A percentile compares a stretch with the other conserved stretches of the same genome.
phyloP scores from a whole-genome alignment of 2,888 invertebrate genomes.

The Drosophila affinis region DNA sequence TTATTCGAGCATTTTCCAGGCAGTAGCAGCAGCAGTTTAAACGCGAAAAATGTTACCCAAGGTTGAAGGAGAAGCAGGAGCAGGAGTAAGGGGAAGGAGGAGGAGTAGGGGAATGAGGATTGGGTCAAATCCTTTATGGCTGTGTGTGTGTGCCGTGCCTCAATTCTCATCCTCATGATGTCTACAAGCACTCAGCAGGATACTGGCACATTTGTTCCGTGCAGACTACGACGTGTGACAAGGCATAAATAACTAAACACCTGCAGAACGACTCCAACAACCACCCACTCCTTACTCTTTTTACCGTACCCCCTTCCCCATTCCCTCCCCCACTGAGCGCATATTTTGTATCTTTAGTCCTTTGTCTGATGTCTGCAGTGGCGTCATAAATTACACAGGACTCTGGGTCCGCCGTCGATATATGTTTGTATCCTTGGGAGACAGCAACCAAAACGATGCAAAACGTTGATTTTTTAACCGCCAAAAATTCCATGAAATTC shows the following conservation, averaged over 20 bases:
- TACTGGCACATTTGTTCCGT: conserved; percentile 57
- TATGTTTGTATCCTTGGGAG: conserved; percentile 26
- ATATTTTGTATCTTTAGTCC: conserved; percentile 17
- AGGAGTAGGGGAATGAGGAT: conserved; percentile 29
- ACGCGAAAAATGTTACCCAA: conserved; percentile 47
- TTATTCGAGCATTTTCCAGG: conserved; percentile 33
- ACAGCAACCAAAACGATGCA: conserved; percentile 23
- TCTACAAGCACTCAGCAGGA: conserved; percentile 39
- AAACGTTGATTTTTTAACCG: conserved; percentile 23
- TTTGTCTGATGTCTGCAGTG: conserved; percentile 61
- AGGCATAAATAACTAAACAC: conserved; percentile 78
- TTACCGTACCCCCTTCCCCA: not conserved
- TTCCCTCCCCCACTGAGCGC: not conserved
- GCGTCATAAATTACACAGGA: conserved; percentile 70
- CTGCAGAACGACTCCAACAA: conserved; percentile 54
- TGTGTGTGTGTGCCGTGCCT: conserved; percentile 4
- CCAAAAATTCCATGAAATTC: conserved; percentile 13
- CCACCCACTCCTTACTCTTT: not conserved
- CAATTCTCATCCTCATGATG: conserved; percentile 27
- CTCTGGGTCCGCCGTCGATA: conserved; percentile 65
- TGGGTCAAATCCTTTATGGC: conserved; percentile 65
- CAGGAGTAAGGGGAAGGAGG: conserved; percentile 45
- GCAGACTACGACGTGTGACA: conserved; percentile 69
- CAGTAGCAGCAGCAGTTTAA: conserved; percentile 21
- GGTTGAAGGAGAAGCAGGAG: conserved; percentile 47